Percentiles rank a stretch among this genome's conserved stretches.
phyloP scores from a whole-genome alignment of 2,113 vertebrate genomes.

The Callaeas wilsoni region DNA sequence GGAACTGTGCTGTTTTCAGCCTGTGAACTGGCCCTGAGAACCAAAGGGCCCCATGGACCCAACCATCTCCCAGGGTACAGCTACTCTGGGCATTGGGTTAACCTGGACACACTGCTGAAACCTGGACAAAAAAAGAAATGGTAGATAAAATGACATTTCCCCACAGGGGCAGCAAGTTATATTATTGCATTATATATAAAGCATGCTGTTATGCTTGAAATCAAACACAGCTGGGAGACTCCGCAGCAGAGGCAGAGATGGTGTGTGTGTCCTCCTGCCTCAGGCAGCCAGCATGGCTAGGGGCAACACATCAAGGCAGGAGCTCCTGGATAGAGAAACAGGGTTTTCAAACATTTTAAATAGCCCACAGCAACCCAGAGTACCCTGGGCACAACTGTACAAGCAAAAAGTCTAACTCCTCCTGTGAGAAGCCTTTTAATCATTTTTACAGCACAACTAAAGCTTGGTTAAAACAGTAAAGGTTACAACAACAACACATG shows the following conservation, averaged over 20 bases:
- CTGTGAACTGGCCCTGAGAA: background rate
- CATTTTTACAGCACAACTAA: background rate
- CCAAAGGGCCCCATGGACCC: background rate
- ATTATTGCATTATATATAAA: background rate
- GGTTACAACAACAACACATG: background rate
- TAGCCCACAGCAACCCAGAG: background rate
- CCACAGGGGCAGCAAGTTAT: background rate
- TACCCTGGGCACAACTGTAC: background rate
- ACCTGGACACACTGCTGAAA: background rate
- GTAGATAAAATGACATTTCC: background rate
- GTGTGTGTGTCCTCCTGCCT: background rate
- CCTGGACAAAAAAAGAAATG: background rate
- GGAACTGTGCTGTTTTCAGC: background rate
- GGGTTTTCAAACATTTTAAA: background rate
- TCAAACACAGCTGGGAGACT: background rate
- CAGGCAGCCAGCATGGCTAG: background rate
- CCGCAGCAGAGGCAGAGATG: accelerated
- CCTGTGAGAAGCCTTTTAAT: background rate
- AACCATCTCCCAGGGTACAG: accelerated
- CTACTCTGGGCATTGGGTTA: background rate
- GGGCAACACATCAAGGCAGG: background rate
- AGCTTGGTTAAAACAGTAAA: background rate
- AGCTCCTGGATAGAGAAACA: background rate
- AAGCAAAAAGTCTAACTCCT: background rate
- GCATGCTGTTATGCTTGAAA: background rate